Evolutionary conservation across 2,888 invertebrate species (phyloP).

Genomic region (Eupithecia inturbata): DNA sequence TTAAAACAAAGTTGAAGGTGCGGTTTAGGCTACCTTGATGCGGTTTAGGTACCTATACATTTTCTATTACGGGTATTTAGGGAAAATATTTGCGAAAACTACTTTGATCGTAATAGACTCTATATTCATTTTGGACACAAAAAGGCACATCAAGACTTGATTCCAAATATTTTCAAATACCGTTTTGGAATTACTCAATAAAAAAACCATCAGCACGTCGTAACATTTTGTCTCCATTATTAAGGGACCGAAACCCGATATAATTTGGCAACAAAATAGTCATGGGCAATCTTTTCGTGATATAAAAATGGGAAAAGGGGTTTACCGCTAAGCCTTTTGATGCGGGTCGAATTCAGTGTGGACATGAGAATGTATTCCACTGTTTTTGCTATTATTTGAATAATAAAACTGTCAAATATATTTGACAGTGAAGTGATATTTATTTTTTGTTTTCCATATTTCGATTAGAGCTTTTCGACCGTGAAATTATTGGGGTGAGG

Average conservation of each 20-base stretch:
- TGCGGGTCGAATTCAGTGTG: slow-evolving; percentile 80
- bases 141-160: neutral
- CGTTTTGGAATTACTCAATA: neutral
- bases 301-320: slow-evolving; percentile 79
- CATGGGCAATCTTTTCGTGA: slow-evolving; percentile 77
- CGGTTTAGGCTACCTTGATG: neutral
- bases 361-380: slow-evolving; percentile 77
- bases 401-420: slow-evolving; percentile 79
- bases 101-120: neutral
- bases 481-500: slow-evolving; percentile 27
- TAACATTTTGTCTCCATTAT: slow-evolving; percentile 30
- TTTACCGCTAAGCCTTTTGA: slow-evolving; percentile 79
- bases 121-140: neutral
- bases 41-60: neutral
- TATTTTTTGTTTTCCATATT: slow-evolving; percentile 61
- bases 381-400: slow-evolving; percentile 76
- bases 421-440: slow-evolving; percentile 74
- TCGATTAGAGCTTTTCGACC: slow-evolving; percentile 47
- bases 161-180: slow-evolving; percentile 2
- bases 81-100: neutral
- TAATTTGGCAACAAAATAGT: slow-evolving; percentile 76
- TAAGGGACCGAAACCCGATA: slow-evolving; percentile 67
- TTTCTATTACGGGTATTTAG: too few relatives aligned
- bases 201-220: slow-evolving; percentile 30
- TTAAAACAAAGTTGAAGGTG: neutral